Conservation (phyloP, 2,888 invertebrate species). For the Ectemnius continuus region DNA sequence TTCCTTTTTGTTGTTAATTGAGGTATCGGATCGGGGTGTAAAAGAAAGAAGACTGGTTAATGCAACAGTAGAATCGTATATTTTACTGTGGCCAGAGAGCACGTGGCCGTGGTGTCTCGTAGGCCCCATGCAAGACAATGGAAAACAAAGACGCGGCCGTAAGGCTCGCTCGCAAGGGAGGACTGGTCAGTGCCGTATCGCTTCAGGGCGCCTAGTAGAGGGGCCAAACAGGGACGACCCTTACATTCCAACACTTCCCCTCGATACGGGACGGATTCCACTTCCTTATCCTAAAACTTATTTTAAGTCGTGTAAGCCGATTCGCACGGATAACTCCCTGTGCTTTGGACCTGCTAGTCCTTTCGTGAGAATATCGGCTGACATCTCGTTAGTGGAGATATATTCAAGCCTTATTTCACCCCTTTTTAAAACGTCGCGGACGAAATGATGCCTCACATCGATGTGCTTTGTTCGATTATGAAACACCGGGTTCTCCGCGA, state of each 20-base stretch:
- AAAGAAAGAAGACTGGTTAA: too few relatives aligned
- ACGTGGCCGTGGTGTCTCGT: too few relatives aligned
- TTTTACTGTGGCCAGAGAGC: too few relatives aligned
- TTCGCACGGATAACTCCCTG: background rate
- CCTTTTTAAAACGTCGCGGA: background rate
- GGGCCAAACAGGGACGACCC: too few relatives aligned
- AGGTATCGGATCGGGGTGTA: too few relatives aligned
- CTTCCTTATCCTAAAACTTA: too few relatives aligned
- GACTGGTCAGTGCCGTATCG: too few relatives aligned
- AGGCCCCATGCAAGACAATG: too few relatives aligned
- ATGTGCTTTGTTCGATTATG: slow-evolving; percentile 27
- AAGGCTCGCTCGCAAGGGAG: too few relatives aligned
- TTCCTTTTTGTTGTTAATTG: background rate
- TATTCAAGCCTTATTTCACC: background rate
- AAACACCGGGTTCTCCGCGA: slow-evolving; percentile 13
- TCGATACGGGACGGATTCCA: slow-evolving; percentile 21
- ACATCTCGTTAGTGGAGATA: slow-evolving; percentile 8
- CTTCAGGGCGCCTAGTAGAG: too few relatives aligned
- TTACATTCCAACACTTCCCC: slow-evolving; percentile 34
- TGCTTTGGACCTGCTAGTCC: slow-evolving; percentile 15
- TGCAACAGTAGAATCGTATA: too few relatives aligned
- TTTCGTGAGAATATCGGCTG: slow-evolving; percentile 21
- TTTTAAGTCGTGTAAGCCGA: background rate
- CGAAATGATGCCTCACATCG: slow-evolving; percentile 21
- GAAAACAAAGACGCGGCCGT: too few relatives aligned